These are phyloP conservation scores for Mastomys natalensis DNA, from an alignment of 2,113 vertebrate species.

Conservation along the genomic window DNA sequence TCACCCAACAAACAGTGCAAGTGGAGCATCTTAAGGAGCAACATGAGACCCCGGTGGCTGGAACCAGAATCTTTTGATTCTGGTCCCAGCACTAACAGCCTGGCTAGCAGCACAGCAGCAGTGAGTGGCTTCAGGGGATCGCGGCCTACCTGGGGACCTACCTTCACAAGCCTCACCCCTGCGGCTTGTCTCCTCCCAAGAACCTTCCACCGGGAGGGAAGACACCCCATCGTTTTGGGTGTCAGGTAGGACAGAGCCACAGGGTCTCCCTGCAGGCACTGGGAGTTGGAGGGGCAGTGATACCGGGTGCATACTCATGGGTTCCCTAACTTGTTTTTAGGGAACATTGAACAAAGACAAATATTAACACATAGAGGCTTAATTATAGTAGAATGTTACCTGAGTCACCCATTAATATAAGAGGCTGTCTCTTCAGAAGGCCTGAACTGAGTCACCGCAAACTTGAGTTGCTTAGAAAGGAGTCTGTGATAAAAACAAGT, in stretches of 20 bases:
- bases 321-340: neutral
- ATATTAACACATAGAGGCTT: slow-evolving; percentile 34
- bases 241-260: neutral
- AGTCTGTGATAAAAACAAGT: slow-evolving; percentile 77
- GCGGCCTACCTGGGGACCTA: neutral
- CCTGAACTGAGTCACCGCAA: slow-evolving; percentile 55
- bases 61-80: neutral
- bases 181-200: neutral
- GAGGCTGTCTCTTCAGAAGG: slow-evolving; percentile 69
- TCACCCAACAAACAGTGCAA: neutral
- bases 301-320: neutral
- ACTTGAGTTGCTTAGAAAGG: slow-evolving; percentile 70
- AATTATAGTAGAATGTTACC: slow-evolving; percentile 46
- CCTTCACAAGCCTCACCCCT: neutral
- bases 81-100: neutral
- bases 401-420: slow-evolving; percentile 73
- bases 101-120: accelerated
- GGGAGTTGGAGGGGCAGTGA: neutral
- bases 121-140: neutral
- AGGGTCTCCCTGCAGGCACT: neutral
- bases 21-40: neutral
- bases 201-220: neutral
- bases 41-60: neutral
- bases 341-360: neutral
- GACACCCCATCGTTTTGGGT: neutral